Percentiles rank a stretch among this genome's conserved stretches.
phyloP scores from a whole-genome alignment of 2,797 vertebrate species.

The Cyclopterus lumpus region DNA sequence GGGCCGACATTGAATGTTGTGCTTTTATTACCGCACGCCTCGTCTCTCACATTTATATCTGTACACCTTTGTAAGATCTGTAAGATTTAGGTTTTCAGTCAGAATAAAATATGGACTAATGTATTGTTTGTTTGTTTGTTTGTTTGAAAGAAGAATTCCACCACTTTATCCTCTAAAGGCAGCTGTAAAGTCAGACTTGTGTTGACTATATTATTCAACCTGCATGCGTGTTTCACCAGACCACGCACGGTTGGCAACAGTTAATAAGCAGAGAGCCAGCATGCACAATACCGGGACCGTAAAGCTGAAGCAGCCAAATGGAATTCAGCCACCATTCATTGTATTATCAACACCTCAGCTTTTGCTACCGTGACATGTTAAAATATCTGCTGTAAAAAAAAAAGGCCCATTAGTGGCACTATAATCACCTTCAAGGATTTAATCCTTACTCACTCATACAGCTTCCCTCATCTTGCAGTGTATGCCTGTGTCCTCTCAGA shows the following conservation, averaged over 20 bases:
- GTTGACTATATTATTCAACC: too few relatives aligned
- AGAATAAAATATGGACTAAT: neutral
- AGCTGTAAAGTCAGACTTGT: too few relatives aligned
- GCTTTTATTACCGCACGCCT: too few relatives aligned
- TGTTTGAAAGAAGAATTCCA: neutral
- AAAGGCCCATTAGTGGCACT: neutral
- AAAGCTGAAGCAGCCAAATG: neutral
- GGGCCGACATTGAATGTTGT: too few relatives aligned
- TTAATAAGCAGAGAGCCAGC: neutral
- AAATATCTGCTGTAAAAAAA: constrained; percentile 2
- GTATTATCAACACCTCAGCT: constrained; percentile 1
- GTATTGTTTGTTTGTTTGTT: neutral
- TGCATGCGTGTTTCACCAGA: neutral
- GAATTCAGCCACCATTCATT: neutral
- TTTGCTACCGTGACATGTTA: neutral
- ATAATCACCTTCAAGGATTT: constrained; percentile 10
- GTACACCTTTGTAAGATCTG: too few relatives aligned
- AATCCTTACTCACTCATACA: neutral
- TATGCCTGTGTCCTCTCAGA: constrained; percentile 1
- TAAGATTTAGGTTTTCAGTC: neutral
- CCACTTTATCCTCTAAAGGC: neutral
- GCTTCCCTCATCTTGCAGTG: neutral
- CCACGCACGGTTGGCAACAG: neutral
- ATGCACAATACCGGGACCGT: neutral
- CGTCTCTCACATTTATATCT: too few relatives aligned